Evolutionary conservation across 2,113 vertebrate species (phyloP).

Genomic region (Thunnus maccoyii): DNA sequence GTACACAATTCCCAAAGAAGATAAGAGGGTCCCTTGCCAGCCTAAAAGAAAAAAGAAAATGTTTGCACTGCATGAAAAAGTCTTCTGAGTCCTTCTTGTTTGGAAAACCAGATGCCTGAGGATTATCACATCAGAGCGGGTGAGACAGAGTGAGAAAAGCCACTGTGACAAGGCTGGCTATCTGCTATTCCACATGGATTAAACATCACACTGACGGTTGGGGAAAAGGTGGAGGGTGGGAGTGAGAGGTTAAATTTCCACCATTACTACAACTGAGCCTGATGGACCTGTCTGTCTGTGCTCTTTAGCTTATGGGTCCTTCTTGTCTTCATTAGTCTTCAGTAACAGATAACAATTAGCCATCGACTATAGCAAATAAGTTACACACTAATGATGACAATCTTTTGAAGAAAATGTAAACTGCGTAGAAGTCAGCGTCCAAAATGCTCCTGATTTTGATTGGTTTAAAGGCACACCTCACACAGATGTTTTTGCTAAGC

Average conservation of each 20-base stretch:
- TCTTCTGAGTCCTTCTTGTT: slow-evolving; percentile 22
- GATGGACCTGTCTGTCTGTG: neutral
- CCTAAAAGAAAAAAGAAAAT: slow-evolving; percentile 33
- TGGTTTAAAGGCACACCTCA: too few relatives aligned
- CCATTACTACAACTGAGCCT: neutral
- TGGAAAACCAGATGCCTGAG: slow-evolving; percentile 14
- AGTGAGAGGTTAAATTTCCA: neutral
- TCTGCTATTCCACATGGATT: slow-evolving; percentile 12
- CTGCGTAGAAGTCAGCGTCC: too few relatives aligned
- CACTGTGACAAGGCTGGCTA: neutral
- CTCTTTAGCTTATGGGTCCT: neutral
- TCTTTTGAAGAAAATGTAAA: too few relatives aligned
- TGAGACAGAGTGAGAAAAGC: slow-evolving; percentile 22
- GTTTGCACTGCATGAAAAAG: slow-evolving; percentile 22
- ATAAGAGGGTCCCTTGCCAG: slow-evolving; percentile 27
- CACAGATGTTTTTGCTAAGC: too few relatives aligned
- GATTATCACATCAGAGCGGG: slow-evolving; percentile 34
- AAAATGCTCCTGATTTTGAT: too few relatives aligned
- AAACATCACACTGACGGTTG: slow-evolving; percentile 10
- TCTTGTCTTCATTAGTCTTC: too few relatives aligned
- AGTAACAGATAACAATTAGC: too few relatives aligned
- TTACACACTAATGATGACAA: too few relatives aligned
- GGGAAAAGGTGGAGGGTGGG: neutral
- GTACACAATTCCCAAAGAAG: slow-evolving; percentile 24
- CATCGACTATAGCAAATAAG: too few relatives aligned